phyloP scores from a whole-genome alignment of 2,888 invertebrate species.

The Nysson spinosus region DNA sequence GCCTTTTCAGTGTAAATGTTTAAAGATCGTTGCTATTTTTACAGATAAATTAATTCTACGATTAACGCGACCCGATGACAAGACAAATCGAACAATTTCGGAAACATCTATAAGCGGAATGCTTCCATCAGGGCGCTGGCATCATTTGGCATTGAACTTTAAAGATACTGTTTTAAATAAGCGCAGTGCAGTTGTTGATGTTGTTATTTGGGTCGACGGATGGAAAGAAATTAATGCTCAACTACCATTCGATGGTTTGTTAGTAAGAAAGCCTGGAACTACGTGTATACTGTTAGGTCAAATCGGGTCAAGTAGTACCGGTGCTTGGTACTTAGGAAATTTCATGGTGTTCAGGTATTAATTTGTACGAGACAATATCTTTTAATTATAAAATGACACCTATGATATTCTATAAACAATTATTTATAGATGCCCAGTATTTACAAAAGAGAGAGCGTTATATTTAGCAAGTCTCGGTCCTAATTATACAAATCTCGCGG shows the following conservation, averaged over 20 bases:
- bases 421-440: constrained; percentile 78
- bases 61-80: constrained; percentile 79
- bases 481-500: constrained; percentile 77
- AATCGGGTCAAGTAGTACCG: constrained; percentile 70
- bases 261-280: constrained; percentile 81
- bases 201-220: constrained; percentile 81
- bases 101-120: constrained; percentile 78
- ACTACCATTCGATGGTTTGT: constrained; percentile 81
- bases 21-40: no score
- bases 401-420: neutral
- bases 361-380: neutral
- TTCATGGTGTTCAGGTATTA: constrained; percentile 78
- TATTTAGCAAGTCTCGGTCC: constrained; percentile 80
- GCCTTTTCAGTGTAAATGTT: no score
- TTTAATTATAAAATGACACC: neutral
- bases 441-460: constrained; percentile 79
- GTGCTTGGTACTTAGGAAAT: constrained; percentile 80
- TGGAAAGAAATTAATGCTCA: constrained; percentile 80
- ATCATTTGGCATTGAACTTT: constrained; percentile 81
- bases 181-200: constrained; percentile 80
- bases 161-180: constrained; percentile 79
- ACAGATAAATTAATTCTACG: constrained; percentile 78
- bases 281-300: constrained; percentile 80
- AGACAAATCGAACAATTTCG: constrained; percentile 78
- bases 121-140: constrained; percentile 79